These are phyloP conservation scores for Athalia rosae DNA, from an alignment of 2,888 invertebrate genomes.

Conservation along the genomic window DNA sequence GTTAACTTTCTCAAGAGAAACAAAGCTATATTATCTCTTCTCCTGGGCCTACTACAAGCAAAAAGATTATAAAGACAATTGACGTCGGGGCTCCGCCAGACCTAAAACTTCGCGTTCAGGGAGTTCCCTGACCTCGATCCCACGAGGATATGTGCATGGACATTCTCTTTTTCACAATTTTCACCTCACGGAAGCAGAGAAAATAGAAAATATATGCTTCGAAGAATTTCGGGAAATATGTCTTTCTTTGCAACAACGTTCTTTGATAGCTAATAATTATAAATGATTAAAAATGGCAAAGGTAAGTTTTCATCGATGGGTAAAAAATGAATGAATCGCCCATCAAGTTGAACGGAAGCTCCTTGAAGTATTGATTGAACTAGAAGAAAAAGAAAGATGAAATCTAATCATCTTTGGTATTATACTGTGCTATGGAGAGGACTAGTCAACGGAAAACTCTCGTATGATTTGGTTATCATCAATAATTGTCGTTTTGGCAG, in stretches of 20 bases:
- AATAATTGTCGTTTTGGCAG: background rate
- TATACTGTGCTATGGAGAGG: background rate
- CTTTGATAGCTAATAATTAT: conserved; percentile 7
- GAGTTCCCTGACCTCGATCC: conserved; percentile 26
- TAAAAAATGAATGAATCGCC: background rate
- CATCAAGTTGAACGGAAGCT: background rate
- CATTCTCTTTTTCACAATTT: background rate
- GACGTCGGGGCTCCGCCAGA: conserved; percentile 11
- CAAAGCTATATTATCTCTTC: background rate
- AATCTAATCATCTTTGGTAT: conserved; percentile 10
- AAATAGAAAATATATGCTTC: conserved; percentile 1
- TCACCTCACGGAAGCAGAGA: background rate
- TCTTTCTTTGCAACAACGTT: conserved; percentile 1
- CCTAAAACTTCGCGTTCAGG: conserved; percentile 10
- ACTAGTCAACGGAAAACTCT: background rate
- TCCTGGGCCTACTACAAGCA: background rate
- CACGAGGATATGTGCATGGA: background rate
- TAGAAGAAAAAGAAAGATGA: too few species aligned
- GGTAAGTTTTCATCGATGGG: background rate
- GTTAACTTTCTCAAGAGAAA: conserved; percentile 1
- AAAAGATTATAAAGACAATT: conserved; percentile 23
- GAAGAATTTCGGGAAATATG: background rate
- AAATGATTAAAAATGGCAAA: background rate
- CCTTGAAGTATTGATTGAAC: background rate
- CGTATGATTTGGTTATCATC: background rate